phyloP scores from a whole-genome alignment of 2,888 invertebrate species.

The Netelia melanura region DNA sequence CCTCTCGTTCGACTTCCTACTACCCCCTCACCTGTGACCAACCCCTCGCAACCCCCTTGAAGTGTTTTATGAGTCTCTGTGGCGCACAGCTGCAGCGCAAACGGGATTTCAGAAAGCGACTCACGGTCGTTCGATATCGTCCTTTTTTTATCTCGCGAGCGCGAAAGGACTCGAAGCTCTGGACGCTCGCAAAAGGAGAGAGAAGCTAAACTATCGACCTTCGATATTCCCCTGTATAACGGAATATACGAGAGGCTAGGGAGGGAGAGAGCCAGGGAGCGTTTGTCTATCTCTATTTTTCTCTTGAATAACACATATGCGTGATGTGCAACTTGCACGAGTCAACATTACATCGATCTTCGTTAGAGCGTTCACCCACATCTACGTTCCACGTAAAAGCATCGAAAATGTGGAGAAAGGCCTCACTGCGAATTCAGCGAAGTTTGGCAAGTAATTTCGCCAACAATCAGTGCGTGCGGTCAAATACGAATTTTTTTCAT shows the following conservation, averaged over 20 bases:
- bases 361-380: conserved; percentile 14
- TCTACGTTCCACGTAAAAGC: too few species aligned
- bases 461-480: background rate
- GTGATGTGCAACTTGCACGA: background rate
- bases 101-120: conserved; percentile 48
- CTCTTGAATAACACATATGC: background rate
- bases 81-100: conserved; percentile 61
- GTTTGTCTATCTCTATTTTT: background rate
- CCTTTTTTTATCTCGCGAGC: conserved; percentile 8
- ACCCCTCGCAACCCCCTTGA: conserved; percentile 7
- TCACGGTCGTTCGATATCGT: conserved; percentile 13
- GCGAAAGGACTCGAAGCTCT: conserved; percentile 41
- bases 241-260: background rate
- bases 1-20: conserved; percentile 30
- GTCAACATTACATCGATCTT: conserved; percentile 3
- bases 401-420: too few species aligned
- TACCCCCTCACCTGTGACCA: background rate
- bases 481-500: too few species aligned
- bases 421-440: background rate
- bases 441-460: background rate
- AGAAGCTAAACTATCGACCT: conserved; percentile 45
- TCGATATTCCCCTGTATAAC: conserved; percentile 18
- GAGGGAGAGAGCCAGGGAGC: background rate
- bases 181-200: conserved; percentile 13
- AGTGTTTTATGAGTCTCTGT: conserved; percentile 63